These are phyloP conservation scores for Pocota personata DNA, from an alignment of 2,888 invertebrate genomes.

Conservation along the genomic window DNA sequence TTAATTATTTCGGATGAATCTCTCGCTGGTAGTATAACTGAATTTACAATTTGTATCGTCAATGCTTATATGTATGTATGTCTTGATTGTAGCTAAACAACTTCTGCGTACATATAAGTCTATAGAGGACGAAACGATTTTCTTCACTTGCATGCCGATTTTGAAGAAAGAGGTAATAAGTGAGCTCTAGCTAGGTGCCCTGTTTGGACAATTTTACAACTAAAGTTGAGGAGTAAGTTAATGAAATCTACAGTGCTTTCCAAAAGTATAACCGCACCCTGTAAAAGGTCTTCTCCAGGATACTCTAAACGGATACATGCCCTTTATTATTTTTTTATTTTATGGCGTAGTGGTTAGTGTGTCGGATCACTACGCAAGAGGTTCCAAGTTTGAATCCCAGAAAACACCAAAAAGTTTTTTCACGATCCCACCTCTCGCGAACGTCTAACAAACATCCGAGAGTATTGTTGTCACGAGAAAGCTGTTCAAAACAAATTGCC, in stretches of 20 bases:
- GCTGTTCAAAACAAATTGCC: too few relatives aligned
- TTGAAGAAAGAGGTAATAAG: slow-evolving; percentile 78
- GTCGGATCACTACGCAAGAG: too few relatives aligned
- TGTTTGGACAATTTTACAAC: slow-evolving; percentile 79
- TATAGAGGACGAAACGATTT: slow-evolving; percentile 78
- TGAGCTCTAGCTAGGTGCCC: slow-evolving; percentile 79
- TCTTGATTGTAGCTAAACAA: slow-evolving; percentile 75
- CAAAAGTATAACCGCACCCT: too few relatives aligned
- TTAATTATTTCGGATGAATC: slow-evolving; percentile 24
- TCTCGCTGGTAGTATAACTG: slow-evolving; percentile 35
- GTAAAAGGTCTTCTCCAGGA: too few relatives aligned
- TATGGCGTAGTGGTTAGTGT: too few relatives aligned
- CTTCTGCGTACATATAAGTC: slow-evolving; percentile 79
- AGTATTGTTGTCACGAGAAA: too few relatives aligned
- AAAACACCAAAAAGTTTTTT: too few relatives aligned
- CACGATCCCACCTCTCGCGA: too few relatives aligned
- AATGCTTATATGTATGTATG: neutral
- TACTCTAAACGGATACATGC: too few relatives aligned
- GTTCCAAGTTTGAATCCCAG: too few relatives aligned
- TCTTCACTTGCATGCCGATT: slow-evolving; percentile 79
- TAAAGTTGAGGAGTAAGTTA: slow-evolving; percentile 79
- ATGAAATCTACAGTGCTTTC: neutral
- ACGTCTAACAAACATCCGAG: too few relatives aligned
- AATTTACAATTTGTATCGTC: neutral
- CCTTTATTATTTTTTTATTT: too few relatives aligned